These are phyloP conservation scores for Sylvilagus bachmani DNA, from an alignment of 2,113 vertebrate species.

Conservation along the genomic window DNA sequence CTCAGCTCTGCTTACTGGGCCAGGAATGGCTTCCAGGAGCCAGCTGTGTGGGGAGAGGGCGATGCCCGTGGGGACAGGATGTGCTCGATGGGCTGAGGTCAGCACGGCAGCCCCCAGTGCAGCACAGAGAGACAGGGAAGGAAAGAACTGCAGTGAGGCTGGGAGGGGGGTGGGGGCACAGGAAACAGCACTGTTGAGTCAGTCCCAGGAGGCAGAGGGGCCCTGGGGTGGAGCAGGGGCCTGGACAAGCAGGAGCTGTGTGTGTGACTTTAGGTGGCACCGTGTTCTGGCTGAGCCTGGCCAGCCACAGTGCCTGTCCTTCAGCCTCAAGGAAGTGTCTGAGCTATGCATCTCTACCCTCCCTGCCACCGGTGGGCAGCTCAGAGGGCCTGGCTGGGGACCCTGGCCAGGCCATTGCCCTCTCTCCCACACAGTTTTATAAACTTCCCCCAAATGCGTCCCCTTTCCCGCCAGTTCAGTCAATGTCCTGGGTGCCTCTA, in stretches of 20 bases:
- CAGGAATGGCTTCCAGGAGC: not conserved
- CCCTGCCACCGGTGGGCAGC: not conserved
- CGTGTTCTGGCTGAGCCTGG: not conserved
- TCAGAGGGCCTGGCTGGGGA: not conserved
- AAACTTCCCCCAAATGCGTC: constrained; percentile 63
- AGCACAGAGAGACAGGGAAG: not conserved
- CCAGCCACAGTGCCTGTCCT: not conserved
- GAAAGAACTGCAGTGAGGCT: not conserved
- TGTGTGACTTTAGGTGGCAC: not conserved
- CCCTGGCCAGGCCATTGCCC: not conserved
- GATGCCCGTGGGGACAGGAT: not conserved
- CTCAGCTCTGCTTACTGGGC: not conserved
- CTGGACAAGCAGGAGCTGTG: not conserved
- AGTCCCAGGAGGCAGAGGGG: not conserved
- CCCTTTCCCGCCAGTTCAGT: constrained; percentile 52
- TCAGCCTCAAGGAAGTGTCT: not conserved
- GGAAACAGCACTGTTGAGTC: not conserved
- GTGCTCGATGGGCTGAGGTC: not conserved
- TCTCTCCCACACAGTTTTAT: constrained; percentile 33
- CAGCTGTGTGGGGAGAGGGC: not conserved
- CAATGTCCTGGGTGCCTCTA: constrained; percentile 24
- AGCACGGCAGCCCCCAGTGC: not conserved
- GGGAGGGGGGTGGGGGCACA: not conserved
- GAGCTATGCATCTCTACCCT: not conserved
- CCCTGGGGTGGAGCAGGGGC: not conserved